phyloP scores from a whole-genome alignment of 2,888 invertebrate species.

The Apodemia hepburni region DNA sequence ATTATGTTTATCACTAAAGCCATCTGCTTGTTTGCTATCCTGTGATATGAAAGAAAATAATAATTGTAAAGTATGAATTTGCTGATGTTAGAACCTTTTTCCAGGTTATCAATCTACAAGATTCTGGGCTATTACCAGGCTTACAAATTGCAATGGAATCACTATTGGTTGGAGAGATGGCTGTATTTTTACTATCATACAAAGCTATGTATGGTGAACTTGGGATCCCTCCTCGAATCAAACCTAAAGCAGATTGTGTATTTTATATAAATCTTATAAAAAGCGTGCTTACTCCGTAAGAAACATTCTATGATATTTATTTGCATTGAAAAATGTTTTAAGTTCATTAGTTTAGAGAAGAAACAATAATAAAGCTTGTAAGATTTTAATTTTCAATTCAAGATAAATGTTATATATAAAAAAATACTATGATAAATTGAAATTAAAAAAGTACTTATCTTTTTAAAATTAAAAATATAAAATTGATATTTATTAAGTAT shows the following conservation, averaged over 20 bases:
- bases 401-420: too few species aligned
- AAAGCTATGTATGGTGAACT: slow-evolving; percentile 86
- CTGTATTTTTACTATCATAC: slow-evolving; percentile 88
- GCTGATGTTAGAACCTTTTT: slow-evolving; percentile 32
- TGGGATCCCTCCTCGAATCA: slow-evolving; percentile 90
- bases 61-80: too few species aligned
- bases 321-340: too few species aligned
- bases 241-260: slow-evolving; percentile 84
- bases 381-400: too few species aligned
- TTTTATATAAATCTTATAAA: slow-evolving; percentile 86
- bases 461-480: too few species aligned
- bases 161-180: slow-evolving; percentile 90
- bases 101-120: slow-evolving; percentile 59
- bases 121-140: slow-evolving; percentile 80
- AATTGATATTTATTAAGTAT: too few species aligned
- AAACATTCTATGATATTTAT: too few species aligned
- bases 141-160: slow-evolving; percentile 85
- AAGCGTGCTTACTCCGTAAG: slow-evolving; percentile 67
- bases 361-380: too few species aligned
- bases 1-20: too few species aligned
- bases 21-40: background rate
- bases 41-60: background rate
- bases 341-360: too few species aligned
- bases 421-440: too few species aligned
- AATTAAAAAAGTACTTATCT: too few species aligned